Conservation (phyloP, 1,140 invertebrate genomes). For the Aricia agestis region DNA sequence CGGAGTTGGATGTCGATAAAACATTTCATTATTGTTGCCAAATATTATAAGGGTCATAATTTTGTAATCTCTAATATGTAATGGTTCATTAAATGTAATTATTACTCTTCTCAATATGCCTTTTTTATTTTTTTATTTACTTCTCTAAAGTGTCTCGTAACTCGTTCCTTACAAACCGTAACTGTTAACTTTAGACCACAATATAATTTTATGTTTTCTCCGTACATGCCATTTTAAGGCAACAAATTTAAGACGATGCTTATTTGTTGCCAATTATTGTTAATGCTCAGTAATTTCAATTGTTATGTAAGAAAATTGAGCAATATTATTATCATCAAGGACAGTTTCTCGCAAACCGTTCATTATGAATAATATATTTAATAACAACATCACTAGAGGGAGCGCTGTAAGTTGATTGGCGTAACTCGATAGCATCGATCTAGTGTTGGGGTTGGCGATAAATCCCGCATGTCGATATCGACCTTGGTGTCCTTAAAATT, state of each 20-base stretch:
- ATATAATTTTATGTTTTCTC: background rate
- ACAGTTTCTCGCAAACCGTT: background rate
- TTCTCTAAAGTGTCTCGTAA: too few relatives aligned
- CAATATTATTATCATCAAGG: slow-evolving; percentile 7
- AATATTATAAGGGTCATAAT: background rate
- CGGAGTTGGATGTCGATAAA: slow-evolving; percentile 25
- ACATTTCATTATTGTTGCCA: background rate
- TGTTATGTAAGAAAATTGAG: slow-evolving; percentile 1
- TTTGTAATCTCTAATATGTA: too few relatives aligned
- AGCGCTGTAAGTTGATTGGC: slow-evolving; percentile 68
- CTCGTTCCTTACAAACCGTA: too few relatives aligned
- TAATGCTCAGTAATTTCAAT: background rate
- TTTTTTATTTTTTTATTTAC: too few relatives aligned
- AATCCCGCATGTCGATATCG: slow-evolving; percentile 40
- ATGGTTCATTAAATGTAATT: too few relatives aligned
- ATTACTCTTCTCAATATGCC: too few relatives aligned
- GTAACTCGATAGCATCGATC: slow-evolving; percentile 72
- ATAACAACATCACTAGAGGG: slow-evolving; percentile 46
- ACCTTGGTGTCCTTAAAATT: slow-evolving; percentile 7
- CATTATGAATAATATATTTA: background rate
- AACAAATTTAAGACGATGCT: too few relatives aligned
- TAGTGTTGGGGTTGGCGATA: slow-evolving; percentile 54
- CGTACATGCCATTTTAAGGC: background rate
- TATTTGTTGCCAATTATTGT: too few relatives aligned
- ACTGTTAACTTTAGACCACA: background rate